A percentile compares a stretch with the other conserved stretches of the same genome.
Conservation (phyloP, 2,888 invertebrate genomes). For the Spisula solida region DNA sequence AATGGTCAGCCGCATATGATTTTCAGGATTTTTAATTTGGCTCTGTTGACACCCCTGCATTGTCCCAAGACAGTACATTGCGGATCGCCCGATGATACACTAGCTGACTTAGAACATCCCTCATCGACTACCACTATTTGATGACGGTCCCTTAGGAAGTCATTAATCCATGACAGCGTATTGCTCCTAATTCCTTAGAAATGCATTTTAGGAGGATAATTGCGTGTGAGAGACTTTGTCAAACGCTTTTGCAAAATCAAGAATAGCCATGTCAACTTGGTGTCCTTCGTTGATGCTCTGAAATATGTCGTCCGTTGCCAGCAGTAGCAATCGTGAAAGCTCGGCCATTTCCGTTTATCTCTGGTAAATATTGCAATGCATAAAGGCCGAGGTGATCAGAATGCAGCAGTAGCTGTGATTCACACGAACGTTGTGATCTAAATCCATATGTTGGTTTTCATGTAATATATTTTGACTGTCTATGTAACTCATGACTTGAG, state of each 20-base stretch:
- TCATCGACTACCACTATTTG: slow-evolving; percentile 36
- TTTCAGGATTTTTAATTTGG: too few relatives aligned
- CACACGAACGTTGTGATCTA: slow-evolving; percentile 27
- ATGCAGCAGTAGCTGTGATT: background rate
- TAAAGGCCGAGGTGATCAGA: too few relatives aligned
- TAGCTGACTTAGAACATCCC: background rate
- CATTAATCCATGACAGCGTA: too few relatives aligned
- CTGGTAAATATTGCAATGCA: too few relatives aligned
- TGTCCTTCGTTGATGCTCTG: too few relatives aligned
- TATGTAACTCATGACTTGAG: background rate
- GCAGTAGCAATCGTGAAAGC: too few relatives aligned
- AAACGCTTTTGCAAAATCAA: slow-evolving; percentile 51
- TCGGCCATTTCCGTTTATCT: too few relatives aligned
- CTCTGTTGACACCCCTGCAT: too few relatives aligned
- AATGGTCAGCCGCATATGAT: too few relatives aligned
- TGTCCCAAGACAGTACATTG: background rate
- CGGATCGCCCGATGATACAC: background rate
- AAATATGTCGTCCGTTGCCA: background rate
- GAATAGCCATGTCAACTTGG: slow-evolving; percentile 32
- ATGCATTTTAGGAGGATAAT: too few relatives aligned
- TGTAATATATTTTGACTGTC: background rate
- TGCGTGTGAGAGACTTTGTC: too few relatives aligned
- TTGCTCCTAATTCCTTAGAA: too few relatives aligned
- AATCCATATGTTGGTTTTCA: slow-evolving; percentile 50
- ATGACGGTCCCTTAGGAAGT: background rate